Evolutionary conservation across 2,113 vertebrate species (phyloP), one percentile per base, ranked within the genome.

Genomic region (Ramphastos sulfuratus): DNA sequence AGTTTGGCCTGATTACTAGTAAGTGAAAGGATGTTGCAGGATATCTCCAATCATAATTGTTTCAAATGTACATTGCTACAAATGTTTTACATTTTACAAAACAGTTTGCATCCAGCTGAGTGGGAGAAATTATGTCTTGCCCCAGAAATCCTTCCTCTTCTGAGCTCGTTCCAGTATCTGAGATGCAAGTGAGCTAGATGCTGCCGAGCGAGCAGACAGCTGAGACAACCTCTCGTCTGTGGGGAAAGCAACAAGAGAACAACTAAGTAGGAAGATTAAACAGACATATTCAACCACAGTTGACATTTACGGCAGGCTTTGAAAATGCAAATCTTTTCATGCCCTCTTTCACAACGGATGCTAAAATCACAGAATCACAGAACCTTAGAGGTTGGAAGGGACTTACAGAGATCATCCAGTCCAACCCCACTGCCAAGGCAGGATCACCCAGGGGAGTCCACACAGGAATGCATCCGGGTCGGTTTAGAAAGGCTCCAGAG

Each of bases 71-170:
- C n/a, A 55, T 27, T 72, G 23, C 23, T 46, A 75, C 31, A 67
- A 77, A 65, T n/a, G n/a, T n/a, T n/a, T n/a, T n/a, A n/a, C 44
- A 67, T 60, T 88, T 67, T 67, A 90, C 58, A 77, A 28, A 91
- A 60, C 16, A 31, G 55, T 82, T 92, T 56, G 66, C 90, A 71
- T 17, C 86, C 74, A 94, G 76, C 85, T 52, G 66, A 39, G 44
- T 52, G 58, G 42, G 63, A 69, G 27, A 42, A 16, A 71, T 94
- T 96, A 98, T 11, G 91, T 96, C 93, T 98, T 98, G 89, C 97
- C 95, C 98, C 98, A 99, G 92, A 99, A 98, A 89, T 97, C 96
- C 85, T 97, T 98, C 85, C 98, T 98, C 94, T 96, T 98, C 92
- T 97, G 98, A 82, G 98, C 98, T 90, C 98, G 97, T 84, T 98